Evolutionary conservation across 1,140 invertebrate genomes (phyloP).

Genomic region (Trichonephila clavipes): DNA sequence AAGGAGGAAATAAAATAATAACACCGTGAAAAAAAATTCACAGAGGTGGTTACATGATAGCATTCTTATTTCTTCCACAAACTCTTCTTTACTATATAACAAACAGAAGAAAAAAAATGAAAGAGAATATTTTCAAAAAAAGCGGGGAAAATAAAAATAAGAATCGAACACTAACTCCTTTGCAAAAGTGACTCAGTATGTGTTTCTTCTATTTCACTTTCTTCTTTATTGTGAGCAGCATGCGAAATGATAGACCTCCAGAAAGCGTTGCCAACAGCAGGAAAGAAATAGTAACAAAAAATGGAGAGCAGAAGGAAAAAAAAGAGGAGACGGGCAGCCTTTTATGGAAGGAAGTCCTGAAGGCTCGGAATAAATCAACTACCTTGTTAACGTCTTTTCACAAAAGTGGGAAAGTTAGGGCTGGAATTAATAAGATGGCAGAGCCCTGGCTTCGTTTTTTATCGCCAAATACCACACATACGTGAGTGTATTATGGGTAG

Average conservation of each 20-base stretch:
- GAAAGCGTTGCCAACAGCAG: slow-evolving; percentile 11
- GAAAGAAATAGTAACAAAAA: slow-evolving; percentile 30
- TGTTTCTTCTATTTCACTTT: slow-evolving; percentile 34
- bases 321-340: background rate
- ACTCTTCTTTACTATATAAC: background rate
- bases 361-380: slow-evolving; percentile 65
- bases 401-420: slow-evolving; percentile 63
- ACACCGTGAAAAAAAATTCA: background rate
- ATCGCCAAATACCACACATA: slow-evolving; percentile 45
- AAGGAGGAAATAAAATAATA: background rate
- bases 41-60: slow-evolving; percentile 16
- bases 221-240: slow-evolving; percentile 18
- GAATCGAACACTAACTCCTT: background rate
- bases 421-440: slow-evolving; percentile 66
- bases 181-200: slow-evolving; percentile 5
- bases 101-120: background rate
- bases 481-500: slow-evolving; percentile 18
- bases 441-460: slow-evolving; percentile 21
- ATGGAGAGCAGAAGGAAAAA: background rate
- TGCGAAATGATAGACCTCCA: slow-evolving; percentile 42
- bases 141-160: background rate
- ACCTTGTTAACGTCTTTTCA: slow-evolving; percentile 69
- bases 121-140: background rate
- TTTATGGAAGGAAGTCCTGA: slow-evolving; percentile 46
- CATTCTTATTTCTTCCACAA: slow-evolving; percentile 6